Base-by-base conservation (phyloP, 2,888 invertebrate species). In the Drosophila basisetae region DNA sequence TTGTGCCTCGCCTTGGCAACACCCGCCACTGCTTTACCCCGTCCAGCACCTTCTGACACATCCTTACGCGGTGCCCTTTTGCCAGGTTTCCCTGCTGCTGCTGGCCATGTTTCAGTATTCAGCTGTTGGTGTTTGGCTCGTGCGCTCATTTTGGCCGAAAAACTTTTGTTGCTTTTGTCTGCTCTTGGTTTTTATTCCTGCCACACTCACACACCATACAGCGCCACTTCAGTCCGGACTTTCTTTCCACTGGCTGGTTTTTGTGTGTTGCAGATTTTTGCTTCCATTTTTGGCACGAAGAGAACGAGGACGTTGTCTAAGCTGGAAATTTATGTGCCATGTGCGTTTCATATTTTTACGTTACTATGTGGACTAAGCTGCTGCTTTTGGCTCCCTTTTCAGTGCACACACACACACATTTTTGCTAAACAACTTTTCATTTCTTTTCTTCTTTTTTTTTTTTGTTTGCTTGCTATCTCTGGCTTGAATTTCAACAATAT, bases 251-350 rank as follows among this genome's bases (percentile, higher is more conserved):
- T 74, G 69, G 56, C 73, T 78, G 74, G 62, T 70, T 78, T 78
- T 50, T 56, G 55, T 75, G 66, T 84, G 76, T 74, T 72, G 81
- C 70, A 73, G 69, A 76, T 65, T 47, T 76, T 78, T 73, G 67
- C 59, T 75, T 65, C 58, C 63, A 25, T 58, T 77, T 82, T 78
- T 78, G 82, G 82, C 78, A 71, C 74, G 49, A 31, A 11, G 47
- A 28, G 37, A 30, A 49, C 31, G 37, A 58, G 28, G 39, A 66
- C 68, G 73, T 59, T 76, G 84, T 73, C 87, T 87, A 84, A 90
- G 89, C 91, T 87, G 71, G 62, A 68, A 89, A 91, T 87, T 89
- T 91, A 80, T 89, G 76, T 86, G 85, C 78, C 87, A 80, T 89
- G 80, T 86, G 89, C 84, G 76, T 82, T 79, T 84, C 77, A 84